Conservation (phyloP, 2,888 invertebrate genomes). For the Idaea aversata region DNA sequence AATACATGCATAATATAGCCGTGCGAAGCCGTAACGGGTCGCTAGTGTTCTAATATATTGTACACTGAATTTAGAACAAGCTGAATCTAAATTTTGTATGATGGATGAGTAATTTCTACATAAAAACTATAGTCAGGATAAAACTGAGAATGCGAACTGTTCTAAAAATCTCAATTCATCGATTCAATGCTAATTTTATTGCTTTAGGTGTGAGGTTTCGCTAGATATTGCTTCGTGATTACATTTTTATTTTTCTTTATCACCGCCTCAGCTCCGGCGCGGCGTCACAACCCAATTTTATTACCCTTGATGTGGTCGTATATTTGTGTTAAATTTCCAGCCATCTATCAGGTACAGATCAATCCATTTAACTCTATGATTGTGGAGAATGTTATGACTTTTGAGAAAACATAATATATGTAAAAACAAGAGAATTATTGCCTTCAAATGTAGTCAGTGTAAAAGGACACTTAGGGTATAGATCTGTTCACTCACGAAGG, state of each 20-base stretch:
- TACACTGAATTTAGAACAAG: too few relatives aligned
- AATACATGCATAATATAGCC: too few relatives aligned
- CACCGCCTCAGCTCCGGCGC: neutral
- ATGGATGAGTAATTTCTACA: too few relatives aligned
- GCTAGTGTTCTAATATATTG: too few relatives aligned
- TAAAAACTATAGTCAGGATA: neutral
- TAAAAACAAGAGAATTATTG: too few relatives aligned
- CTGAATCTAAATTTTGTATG: too few relatives aligned
- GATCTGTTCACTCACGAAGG: too few relatives aligned
- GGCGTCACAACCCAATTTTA: neutral
- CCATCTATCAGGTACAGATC: neutral
- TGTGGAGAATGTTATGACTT: neutral
- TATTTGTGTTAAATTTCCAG: neutral
- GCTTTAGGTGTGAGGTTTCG: constrained; percentile 4
- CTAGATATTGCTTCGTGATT: constrained; percentile 6
- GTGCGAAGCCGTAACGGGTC: too few relatives aligned
- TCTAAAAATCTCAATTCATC: constrained; percentile 19
- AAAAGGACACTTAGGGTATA: too few relatives aligned
- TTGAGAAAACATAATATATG: neutral
- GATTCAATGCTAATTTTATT: constrained; percentile 16
- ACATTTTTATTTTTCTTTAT: constrained; percentile 4
- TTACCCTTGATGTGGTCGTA: neutral
- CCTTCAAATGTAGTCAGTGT: too few relatives aligned
- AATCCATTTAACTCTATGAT: neutral
- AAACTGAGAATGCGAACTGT: neutral